These are phyloP conservation scores for Arenicola marina DNA, from an alignment of 2,888 invertebrate species.

Conservation along the genomic window DNA sequence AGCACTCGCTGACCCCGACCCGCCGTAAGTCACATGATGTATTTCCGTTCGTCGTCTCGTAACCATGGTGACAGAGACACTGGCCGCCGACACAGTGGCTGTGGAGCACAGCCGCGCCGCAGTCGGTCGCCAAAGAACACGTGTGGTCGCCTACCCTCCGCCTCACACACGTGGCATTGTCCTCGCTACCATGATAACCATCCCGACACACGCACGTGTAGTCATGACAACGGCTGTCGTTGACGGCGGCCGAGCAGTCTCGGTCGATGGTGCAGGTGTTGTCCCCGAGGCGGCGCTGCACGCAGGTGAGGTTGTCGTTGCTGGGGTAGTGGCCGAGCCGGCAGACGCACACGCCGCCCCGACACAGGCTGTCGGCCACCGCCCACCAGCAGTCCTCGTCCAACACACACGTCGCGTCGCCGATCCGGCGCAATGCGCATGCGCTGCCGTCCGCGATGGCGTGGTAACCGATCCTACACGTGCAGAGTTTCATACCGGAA, in stretches of 20 bases:
- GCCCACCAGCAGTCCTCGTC: constrained; percentile 34
- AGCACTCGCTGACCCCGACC: not conserved
- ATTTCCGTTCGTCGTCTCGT: not conserved
- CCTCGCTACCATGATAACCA: constrained; percentile 15
- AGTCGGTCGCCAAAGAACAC: constrained; percentile 24
- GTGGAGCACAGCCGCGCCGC: constrained; percentile 18
- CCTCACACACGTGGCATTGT: constrained; percentile 9
- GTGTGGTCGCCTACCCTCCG: constrained; percentile 20
- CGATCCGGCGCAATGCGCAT: constrained; percentile 19
- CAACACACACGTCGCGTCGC: constrained; percentile 31
- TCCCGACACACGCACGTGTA: constrained; percentile 16
- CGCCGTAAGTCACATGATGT: not conserved
- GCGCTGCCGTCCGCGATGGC: not conserved
- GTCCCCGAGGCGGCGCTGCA: not conserved
- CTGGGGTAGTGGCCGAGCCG: constrained; percentile 10
- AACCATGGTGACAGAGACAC: constrained; percentile 1
- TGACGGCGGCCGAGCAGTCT: constrained; percentile 7
- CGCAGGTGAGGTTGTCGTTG: constrained; percentile 1
- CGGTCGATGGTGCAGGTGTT: constrained; percentile 25
- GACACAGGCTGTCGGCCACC: constrained; percentile 3
- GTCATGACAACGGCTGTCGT: not conserved
- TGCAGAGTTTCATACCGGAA: too few relatives aligned
- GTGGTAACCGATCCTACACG: constrained; percentile 19
- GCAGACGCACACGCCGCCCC: constrained; percentile 10
- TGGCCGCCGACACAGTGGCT: not conserved